A percentile compares a stretch with the other conserved stretches of the same genome.
Conservation (phyloP, 2,888 invertebrate species). For the Gerosis bhagava region DNA sequence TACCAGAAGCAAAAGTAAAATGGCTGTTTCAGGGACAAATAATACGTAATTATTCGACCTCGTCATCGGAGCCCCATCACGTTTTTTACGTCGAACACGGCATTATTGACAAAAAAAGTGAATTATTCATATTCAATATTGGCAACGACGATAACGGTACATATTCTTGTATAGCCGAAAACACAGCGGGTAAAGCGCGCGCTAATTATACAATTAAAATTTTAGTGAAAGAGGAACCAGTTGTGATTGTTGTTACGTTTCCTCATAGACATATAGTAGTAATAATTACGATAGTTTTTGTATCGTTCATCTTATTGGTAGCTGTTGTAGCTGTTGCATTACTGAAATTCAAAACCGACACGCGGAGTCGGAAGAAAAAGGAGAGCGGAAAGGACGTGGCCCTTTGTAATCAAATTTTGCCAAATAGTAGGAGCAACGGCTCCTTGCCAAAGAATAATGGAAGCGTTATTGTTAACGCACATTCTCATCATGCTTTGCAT, state of each 20-base stretch:
- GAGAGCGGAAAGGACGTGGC: constrained; percentile 84
- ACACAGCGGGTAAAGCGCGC: constrained; percentile 90
- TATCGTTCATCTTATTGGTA: constrained; percentile 84
- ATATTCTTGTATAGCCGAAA: constrained; percentile 93
- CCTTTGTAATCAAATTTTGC: constrained; percentile 79
- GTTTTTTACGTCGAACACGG: constrained; percentile 88
- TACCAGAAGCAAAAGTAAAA: constrained; percentile 90
- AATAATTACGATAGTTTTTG: constrained; percentile 85
- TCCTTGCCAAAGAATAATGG: constrained; percentile 81
- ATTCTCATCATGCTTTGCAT: constrained; percentile 81
- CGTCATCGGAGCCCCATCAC: constrained; percentile 85
- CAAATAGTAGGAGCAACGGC: constrained; percentile 68
- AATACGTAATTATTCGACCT: constrained; percentile 88
- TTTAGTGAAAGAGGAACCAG: constrained; percentile 87
- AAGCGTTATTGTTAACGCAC: constrained; percentile 77
- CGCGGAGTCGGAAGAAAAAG: constrained; percentile 76
- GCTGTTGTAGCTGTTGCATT: constrained; percentile 86
- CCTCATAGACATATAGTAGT: constrained; percentile 88
- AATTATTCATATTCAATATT: constrained; percentile 90
- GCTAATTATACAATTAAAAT: constrained; percentile 92
- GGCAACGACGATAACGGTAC: constrained; percentile 92
- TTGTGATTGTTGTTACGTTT: constrained; percentile 85
- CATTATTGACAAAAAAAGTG: constrained; percentile 88
- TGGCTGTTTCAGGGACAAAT: constrained; percentile 94
- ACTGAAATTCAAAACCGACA: constrained; percentile 77